phyloP scores from a whole-genome alignment of 2,797 vertebrate genomes.

The Pampus argenteus region DNA sequence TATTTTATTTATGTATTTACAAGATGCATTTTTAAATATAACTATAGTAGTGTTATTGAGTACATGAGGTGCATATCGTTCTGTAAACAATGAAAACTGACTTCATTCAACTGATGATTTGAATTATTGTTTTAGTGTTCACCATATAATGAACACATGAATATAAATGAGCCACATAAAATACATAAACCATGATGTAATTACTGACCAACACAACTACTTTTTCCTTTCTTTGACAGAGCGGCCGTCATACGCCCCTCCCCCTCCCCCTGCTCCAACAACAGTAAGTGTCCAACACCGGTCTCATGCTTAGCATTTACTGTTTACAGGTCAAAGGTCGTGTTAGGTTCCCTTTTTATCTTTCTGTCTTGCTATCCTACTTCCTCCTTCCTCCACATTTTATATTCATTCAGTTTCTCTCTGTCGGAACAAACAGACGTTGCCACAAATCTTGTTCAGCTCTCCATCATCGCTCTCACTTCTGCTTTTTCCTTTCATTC shows the following conservation, averaged over 20 bases:
- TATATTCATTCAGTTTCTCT: constrained; percentile 20
- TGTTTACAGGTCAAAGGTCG: constrained; percentile 5
- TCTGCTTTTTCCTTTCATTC: constrained; percentile 48
- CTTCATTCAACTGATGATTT: too few species aligned
- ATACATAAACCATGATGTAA: background rate
- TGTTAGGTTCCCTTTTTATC: background rate
- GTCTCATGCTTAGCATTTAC: constrained; percentile 10
- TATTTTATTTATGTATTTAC: background rate
- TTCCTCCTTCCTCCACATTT: background rate
- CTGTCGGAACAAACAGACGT: constrained; percentile 18
- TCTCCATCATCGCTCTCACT: constrained; percentile 53
- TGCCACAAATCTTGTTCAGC: constrained; percentile 21
- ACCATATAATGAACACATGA: background rate
- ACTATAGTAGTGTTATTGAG: too few species aligned
- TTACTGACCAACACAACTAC: background rate
- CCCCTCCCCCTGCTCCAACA: constrained; percentile 96
- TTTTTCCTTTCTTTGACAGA: constrained; percentile 82
- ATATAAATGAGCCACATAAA: background rate
- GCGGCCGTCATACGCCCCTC: constrained; percentile 96
- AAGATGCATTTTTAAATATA: background rate
- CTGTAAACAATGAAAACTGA: too few species aligned
- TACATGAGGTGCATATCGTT: too few species aligned
- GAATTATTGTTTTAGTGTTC: too few species aligned
- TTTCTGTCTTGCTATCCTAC: background rate
- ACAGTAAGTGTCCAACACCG: constrained; percentile 90